These are phyloP conservation scores for Elgaria multicarinata DNA, from an alignment of 2,113 vertebrate genomes.

Conservation along the genomic window DNA sequence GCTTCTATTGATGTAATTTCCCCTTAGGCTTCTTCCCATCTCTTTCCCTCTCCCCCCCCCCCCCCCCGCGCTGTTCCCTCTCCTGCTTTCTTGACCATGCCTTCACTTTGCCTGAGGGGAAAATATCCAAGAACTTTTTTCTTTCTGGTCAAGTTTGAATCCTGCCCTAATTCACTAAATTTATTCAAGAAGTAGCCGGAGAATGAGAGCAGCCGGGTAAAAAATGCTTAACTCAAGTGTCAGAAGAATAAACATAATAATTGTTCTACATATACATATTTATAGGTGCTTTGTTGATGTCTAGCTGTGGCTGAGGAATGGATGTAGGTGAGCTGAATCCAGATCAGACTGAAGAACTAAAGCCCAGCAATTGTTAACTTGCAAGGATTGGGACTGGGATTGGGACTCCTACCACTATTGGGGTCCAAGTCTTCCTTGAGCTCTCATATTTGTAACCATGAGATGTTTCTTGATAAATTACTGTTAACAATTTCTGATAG, in stretches of 20 bases:
- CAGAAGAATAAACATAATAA: slow-evolving; percentile 24
- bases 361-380: neutral
- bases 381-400: neutral
- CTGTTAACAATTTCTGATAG: neutral
- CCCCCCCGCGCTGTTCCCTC: slow-evolving; percentile 25
- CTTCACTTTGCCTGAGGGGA: slow-evolving; percentile 57
- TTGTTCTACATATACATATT: slow-evolving; percentile 9
- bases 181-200: slow-evolving; percentile 2
- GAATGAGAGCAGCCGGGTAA: neutral
- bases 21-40: slow-evolving; percentile 10
- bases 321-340: neutral
- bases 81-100: slow-evolving; percentile 52
- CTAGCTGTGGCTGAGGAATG: neutral
- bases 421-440: neutral
- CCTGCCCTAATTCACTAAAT: slow-evolving; percentile 4
- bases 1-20: slow-evolving; percentile 44
- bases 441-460: neutral
- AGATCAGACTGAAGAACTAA: neutral
- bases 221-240: neutral
- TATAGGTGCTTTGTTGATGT: neutral
- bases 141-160: neutral
- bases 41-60: neutral
- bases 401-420: neutral
- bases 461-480: neutral
- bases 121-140: neutral